Evolutionary conservation across 2,113 vertebrate genomes (phyloP).

Genomic region (Dromas ardeola): DNA sequence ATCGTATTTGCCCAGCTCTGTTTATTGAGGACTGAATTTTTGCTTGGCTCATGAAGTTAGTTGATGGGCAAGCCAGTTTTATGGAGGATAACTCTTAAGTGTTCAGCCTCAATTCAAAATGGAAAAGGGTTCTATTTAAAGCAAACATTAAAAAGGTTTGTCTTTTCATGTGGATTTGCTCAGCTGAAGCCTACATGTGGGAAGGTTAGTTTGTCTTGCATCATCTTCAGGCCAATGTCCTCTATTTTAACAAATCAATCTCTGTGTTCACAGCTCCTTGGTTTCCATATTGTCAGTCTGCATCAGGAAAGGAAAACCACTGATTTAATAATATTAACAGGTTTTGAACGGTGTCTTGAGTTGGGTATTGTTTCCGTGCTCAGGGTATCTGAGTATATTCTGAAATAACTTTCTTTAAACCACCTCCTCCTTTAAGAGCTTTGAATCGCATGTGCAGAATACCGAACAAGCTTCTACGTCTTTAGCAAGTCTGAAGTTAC

Average conservation of each 20-base stretch:
- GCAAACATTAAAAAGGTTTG: background rate
- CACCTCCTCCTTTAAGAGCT: background rate
- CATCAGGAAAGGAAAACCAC: background rate
- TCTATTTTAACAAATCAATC: background rate
- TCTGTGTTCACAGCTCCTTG: background rate
- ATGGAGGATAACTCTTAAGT: background rate
- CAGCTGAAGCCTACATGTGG: background rate
- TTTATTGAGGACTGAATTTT: background rate
- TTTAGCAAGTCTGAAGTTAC: background rate
- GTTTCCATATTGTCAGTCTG: background rate
- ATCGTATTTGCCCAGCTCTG: background rate
- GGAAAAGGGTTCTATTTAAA: background rate
- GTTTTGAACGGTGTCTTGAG: background rate
- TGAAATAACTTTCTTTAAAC: background rate
- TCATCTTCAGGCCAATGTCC: background rate
- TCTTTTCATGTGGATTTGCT: background rate
- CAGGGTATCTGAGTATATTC: background rate
- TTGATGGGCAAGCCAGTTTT: background rate
- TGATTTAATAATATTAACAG: background rate
- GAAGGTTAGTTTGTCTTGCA: background rate
- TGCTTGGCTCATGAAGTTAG: background rate
- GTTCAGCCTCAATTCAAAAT: background rate
- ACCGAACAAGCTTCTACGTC: rapidly evolving
- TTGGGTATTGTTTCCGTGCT: background rate
- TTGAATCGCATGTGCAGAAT: rapidly evolving